These are phyloP conservation scores for Grus americana DNA, from an alignment of 2,113 vertebrate genomes.

Conservation along the genomic window DNA sequence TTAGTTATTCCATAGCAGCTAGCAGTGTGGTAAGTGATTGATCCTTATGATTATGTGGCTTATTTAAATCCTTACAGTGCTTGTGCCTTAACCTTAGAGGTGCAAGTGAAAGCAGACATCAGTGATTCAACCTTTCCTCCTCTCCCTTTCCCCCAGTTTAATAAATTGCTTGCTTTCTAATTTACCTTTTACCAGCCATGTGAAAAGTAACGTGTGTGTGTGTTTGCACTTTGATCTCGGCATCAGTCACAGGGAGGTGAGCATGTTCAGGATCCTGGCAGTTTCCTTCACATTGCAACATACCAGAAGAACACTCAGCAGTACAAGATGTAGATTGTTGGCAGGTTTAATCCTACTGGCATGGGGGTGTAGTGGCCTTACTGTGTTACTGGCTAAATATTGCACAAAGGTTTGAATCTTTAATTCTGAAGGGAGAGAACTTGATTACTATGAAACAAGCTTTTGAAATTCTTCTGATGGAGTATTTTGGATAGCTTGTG, in stretches of 20 bases:
- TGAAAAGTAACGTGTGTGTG: neutral
- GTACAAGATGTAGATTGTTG: neutral
- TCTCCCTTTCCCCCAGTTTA: neutral
- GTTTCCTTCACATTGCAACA: slow-evolving; percentile 25
- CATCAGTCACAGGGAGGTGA: slow-evolving; percentile 22
- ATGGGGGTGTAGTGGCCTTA: accelerated
- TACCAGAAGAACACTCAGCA: neutral
- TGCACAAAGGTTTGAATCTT: neutral
- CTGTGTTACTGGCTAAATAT: neutral
- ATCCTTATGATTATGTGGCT: slow-evolving; percentile 30
- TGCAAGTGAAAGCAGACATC: neutral
- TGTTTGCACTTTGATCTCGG: slow-evolving; percentile 54
- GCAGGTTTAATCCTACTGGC: neutral
- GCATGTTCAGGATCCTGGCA: neutral
- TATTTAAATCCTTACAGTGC: slow-evolving; percentile 53
- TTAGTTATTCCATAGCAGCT: slow-evolving; percentile 62
- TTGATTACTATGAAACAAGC: neutral
- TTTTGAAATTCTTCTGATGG: neutral
- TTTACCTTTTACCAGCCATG: slow-evolving; percentile 41
- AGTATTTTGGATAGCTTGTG: neutral
- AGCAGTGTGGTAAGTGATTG: slow-evolving; percentile 50
- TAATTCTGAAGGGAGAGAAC: neutral
- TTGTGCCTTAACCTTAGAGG: slow-evolving; percentile 50
- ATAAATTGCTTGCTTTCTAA: neutral
- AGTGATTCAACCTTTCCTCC: neutral